A percentile compares a stretch with the other conserved stretches of the same genome.
Evolutionary conservation across 2,888 invertebrate genomes (phyloP).

Genomic region (Choristoneura rosaceana): DNA sequence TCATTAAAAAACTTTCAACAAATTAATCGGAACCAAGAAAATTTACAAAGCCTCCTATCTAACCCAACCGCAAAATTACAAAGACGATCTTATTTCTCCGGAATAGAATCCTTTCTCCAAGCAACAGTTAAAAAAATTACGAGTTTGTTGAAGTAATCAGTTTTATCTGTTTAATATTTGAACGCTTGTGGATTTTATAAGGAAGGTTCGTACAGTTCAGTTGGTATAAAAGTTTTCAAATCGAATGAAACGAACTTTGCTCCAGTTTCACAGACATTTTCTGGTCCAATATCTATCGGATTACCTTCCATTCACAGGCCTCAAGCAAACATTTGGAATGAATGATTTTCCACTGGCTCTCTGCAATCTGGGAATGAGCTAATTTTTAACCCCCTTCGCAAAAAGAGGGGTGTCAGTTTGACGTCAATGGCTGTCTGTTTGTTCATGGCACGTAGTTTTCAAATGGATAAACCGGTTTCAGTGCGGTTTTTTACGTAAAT

Average conservation of each 20-base stretch:
- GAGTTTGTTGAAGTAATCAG: neutral
- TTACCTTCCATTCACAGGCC: neutral
- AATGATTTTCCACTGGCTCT: neutral
- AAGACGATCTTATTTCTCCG: neutral
- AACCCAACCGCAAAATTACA: neutral
- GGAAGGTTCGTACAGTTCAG: neutral
- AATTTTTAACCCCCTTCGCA: neutral
- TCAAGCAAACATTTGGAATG: neutral
- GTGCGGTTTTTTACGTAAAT: too few species aligned
- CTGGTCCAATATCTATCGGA: conserved; percentile 1
- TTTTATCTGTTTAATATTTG: conserved; percentile 9
- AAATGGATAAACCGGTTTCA: too few species aligned
- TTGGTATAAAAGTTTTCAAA: conserved; percentile 14
- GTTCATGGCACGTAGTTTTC: too few species aligned
- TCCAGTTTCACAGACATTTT: conserved; percentile 4
- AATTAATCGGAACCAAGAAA: neutral
- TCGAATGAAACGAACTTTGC: conserved; percentile 6
- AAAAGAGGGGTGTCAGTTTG: too few species aligned
- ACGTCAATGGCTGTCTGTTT: too few species aligned
- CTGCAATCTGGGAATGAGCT: neutral
- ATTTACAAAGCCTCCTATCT: neutral
- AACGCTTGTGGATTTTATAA: conserved; percentile 2
- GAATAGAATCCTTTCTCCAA: neutral
- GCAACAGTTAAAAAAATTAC: neutral
- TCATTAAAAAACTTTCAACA: conserved; percentile 5